Conservation (phyloP, 2,797 vertebrate species). For the Lepidocolaptes lacrymiger region DNA sequence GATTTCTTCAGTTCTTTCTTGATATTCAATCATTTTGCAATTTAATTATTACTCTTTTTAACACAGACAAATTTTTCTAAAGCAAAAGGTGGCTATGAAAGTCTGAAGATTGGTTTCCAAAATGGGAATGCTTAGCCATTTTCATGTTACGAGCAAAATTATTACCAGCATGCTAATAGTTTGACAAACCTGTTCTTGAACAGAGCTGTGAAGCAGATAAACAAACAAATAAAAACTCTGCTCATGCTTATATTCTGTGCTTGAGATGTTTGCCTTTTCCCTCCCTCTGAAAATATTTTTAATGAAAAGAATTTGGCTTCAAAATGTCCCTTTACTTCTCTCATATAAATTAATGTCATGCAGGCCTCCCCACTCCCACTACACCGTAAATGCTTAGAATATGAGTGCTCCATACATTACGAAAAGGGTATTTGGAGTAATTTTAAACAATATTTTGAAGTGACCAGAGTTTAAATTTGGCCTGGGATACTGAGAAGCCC, state of each 20-base stretch:
- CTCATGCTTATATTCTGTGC: background rate
- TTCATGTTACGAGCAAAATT: background rate
- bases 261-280: conserved; percentile 3
- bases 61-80: background rate
- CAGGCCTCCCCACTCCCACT: background rate
- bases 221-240: conserved; percentile 39
- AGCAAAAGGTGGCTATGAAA: background rate
- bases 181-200: conserved; percentile 49
- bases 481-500: conserved; percentile 56
- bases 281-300: background rate
- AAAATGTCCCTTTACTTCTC: conserved; percentile 17
- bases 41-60: background rate
- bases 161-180: background rate
- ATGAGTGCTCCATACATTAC: background rate
- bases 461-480: conserved; percentile 56
- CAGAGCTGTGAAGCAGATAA: conserved; percentile 31
- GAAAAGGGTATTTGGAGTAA: background rate
- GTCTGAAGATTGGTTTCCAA: background rate
- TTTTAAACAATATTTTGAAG: conserved; percentile 39
- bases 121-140: conserved; percentile 7
- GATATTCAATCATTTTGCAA: background rate
- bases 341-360: conserved; percentile 17
- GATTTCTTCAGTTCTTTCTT: background rate
- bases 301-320: conserved; percentile 15
- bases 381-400: background rate